phyloP scores from a whole-genome alignment of 1,140 invertebrate species.

The Zaprionus gabonicus region DNA sequence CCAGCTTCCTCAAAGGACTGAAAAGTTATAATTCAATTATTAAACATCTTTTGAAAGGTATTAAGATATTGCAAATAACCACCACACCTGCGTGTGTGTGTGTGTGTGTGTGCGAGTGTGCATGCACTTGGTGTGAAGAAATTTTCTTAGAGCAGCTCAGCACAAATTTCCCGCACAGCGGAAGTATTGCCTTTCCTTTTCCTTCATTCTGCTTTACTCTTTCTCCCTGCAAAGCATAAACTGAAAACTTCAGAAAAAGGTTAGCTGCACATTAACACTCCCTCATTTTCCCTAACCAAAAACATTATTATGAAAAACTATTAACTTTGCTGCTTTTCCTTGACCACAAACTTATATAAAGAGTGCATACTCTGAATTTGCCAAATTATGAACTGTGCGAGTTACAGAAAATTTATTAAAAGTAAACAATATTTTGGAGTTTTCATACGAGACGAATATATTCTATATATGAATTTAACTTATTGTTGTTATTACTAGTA shows the following conservation, averaged over 20 bases:
- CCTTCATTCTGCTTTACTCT: background rate
- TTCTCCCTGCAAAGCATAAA: background rate
- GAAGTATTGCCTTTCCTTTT: constrained; percentile 22
- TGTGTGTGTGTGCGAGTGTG: no score
- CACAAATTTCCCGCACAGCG: constrained; percentile 9
- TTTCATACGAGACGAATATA: no score
- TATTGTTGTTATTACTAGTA: no score
- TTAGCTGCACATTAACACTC: background rate
- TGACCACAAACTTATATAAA: background rate
- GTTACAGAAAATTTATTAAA: no score
- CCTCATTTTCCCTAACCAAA: background rate
- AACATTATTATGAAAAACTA: background rate
- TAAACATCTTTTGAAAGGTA: constrained; percentile 61
- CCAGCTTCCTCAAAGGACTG: constrained; percentile 48
- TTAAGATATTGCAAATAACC: constrained; percentile 37
- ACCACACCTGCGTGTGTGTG: background rate
- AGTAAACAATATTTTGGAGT: no score
- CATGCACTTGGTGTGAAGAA: constrained; percentile 7
- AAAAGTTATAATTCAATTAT: constrained; percentile 75
- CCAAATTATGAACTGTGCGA: background rate
- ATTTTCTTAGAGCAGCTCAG: constrained; percentile 13
- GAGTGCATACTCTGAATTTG: background rate
- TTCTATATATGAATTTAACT: no score
- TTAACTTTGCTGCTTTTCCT: background rate
- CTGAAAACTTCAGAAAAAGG: constrained; percentile 1